phyloP scores from a whole-genome alignment of 2,797 vertebrate genomes.

The Crax fasciolata region DNA sequence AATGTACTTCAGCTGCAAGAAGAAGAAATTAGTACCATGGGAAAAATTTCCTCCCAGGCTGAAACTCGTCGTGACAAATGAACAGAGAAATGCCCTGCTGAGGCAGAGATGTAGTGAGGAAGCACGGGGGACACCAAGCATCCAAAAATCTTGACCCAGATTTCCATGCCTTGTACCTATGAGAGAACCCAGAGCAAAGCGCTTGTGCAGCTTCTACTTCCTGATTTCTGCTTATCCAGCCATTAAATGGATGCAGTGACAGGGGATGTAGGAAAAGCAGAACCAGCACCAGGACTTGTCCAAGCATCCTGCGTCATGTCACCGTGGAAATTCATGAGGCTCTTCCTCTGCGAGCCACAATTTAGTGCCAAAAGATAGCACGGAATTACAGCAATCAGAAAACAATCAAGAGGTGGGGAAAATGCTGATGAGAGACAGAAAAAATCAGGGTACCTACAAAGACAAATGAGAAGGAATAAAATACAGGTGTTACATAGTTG shows the following conservation, averaged over 20 bases:
- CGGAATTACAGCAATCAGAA: constrained; percentile 67
- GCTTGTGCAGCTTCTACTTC: neutral
- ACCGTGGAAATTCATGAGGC: constrained; percentile 72
- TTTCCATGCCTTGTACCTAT: neutral
- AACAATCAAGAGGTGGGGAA: constrained; percentile 64
- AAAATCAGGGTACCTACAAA: constrained; percentile 59
- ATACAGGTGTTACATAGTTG: constrained; percentile 57
- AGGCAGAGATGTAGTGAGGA: neutral
- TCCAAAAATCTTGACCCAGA: neutral
- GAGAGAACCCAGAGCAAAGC: neutral
- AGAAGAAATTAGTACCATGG: constrained; percentile 58
- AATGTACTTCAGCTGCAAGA: constrained; percentile 49
- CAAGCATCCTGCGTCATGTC: constrained; percentile 36
- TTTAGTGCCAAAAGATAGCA: constrained; percentile 49
- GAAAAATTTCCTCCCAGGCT: constrained; percentile 71
- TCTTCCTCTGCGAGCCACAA: constrained; percentile 30
- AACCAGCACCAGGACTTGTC: constrained; percentile 18
- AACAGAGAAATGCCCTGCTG: neutral
- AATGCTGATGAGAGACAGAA: constrained; percentile 48
- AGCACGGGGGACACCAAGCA: neutral
- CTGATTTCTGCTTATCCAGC: neutral
- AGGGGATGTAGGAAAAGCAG: constrained; percentile 42
- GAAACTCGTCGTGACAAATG: constrained; percentile 13
- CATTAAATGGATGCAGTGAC: neutral
- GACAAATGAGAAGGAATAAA: constrained; percentile 60